phyloP scores from a whole-genome alignment of 2,888 invertebrate genomes.

The Cerastis rubricosa region DNA sequence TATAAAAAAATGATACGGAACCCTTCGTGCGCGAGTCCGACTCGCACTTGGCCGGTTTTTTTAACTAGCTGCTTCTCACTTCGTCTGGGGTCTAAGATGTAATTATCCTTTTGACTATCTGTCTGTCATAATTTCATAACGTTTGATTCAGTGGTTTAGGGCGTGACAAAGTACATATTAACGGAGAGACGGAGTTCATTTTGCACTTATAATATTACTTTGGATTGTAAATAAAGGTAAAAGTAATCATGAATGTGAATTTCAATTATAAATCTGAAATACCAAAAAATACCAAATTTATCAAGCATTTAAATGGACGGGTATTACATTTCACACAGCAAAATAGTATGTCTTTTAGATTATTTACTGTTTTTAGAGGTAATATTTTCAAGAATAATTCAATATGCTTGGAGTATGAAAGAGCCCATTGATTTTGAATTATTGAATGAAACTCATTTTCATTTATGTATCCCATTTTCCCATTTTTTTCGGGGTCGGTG shows the following conservation, averaged over 20 bases:
- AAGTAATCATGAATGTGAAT: not conserved
- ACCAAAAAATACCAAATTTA: not conserved
- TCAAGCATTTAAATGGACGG: not conserved
- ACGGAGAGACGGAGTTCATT: not conserved
- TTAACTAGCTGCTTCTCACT: not conserved
- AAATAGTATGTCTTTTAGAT: not conserved
- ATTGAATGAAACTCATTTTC: not conserved
- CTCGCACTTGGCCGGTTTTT: too few species aligned
- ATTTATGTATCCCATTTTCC: not conserved
- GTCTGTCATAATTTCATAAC: not conserved
- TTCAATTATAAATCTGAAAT: not conserved
- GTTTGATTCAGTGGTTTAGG: not conserved
- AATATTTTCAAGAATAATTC: too few species aligned
- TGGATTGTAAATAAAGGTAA: not conserved
- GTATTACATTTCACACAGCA: not conserved
- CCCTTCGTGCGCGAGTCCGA: too few species aligned
- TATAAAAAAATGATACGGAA: too few species aligned
- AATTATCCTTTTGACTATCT: not conserved
- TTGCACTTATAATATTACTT: not conserved
- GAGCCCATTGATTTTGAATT: not conserved
- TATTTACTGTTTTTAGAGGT: not conserved
- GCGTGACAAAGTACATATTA: not conserved
- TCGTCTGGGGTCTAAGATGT: not conserved
- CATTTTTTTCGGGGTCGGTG: too few species aligned
- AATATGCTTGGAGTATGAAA: not conserved